phyloP scores from a whole-genome alignment of 2,888 invertebrate species.

The Kryphioiulus occultus region DNA sequence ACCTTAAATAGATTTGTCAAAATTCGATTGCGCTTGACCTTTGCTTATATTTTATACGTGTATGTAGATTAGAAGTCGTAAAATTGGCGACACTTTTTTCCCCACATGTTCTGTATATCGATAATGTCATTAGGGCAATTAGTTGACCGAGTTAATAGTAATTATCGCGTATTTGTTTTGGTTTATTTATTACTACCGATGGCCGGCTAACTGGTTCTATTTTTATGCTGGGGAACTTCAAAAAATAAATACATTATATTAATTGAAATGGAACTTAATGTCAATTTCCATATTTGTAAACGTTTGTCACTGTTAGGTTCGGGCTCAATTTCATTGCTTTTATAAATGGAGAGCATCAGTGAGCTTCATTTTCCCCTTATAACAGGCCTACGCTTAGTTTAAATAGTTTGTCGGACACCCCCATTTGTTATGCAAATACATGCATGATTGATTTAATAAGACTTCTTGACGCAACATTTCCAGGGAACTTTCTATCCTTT shows the following conservation, averaged over 20 bases:
- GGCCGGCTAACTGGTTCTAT: neutral
- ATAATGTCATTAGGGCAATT: neutral
- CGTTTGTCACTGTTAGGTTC: neutral
- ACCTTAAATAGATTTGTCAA: neutral
- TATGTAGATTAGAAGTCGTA: neutral
- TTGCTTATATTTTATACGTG: neutral
- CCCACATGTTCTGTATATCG: neutral
- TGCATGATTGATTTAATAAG: neutral
- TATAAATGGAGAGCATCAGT: neutral
- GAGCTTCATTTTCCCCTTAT: neutral
- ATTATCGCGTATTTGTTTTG: neutral
- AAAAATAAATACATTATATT: neutral
- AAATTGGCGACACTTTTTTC: neutral
- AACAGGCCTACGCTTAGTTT: too few species aligned
- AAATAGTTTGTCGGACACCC: neutral
- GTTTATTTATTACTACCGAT: neutral
- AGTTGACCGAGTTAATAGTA: neutral
- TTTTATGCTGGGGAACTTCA: neutral
- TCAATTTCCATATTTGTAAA: neutral
- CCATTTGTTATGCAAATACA: neutral
- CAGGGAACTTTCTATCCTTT: neutral
- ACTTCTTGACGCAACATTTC: neutral
- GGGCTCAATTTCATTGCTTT: neutral
- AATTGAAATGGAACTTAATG: neutral
- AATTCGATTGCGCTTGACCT: neutral